Evolutionary conservation across 1,140 invertebrate genomes (phyloP).

Genomic region (Aphidius gifuensis): DNA sequence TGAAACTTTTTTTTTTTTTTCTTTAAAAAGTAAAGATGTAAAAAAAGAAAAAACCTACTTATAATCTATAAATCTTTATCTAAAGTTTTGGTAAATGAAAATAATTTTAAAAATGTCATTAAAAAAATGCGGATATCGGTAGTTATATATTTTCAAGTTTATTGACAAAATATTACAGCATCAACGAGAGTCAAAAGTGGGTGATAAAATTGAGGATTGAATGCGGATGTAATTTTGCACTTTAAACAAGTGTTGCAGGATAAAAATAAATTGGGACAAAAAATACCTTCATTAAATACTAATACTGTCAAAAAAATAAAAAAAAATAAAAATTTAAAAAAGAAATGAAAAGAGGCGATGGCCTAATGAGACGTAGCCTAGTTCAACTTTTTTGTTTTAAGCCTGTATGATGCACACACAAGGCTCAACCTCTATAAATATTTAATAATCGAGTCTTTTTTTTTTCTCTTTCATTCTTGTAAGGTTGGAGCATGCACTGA

Average conservation of each 20-base stretch:
- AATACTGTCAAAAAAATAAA: constrained; percentile 21
- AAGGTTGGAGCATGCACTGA: constrained; percentile 1
- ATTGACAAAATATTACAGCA: not conserved
- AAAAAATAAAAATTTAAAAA: constrained; percentile 10
- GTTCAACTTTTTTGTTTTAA: constrained; percentile 9
- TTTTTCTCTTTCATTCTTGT: not conserved
- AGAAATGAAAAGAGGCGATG: constrained; percentile 1
- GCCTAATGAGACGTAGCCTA: constrained; percentile 34
- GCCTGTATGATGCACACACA: constrained; percentile 2
- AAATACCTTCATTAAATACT: constrained; percentile 28
- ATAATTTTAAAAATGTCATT: no score
- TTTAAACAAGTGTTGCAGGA: constrained; percentile 4
- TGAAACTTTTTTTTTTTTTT: no score
- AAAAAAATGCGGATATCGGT: no score
- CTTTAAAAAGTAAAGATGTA: no score
- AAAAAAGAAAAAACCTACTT: no score
- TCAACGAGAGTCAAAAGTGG: not conserved
- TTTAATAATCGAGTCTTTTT: constrained; percentile 26
- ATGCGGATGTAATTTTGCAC: constrained; percentile 11
- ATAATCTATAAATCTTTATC: no score
- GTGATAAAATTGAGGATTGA: constrained; percentile 5
- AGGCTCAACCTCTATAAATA: constrained; percentile 18
- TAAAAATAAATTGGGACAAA: constrained; percentile 10
- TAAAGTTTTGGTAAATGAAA: no score
- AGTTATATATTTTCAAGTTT: no score